phyloP scores from a whole-genome alignment of 2,797 vertebrate species.

The Pseudochirops corinnae region DNA sequence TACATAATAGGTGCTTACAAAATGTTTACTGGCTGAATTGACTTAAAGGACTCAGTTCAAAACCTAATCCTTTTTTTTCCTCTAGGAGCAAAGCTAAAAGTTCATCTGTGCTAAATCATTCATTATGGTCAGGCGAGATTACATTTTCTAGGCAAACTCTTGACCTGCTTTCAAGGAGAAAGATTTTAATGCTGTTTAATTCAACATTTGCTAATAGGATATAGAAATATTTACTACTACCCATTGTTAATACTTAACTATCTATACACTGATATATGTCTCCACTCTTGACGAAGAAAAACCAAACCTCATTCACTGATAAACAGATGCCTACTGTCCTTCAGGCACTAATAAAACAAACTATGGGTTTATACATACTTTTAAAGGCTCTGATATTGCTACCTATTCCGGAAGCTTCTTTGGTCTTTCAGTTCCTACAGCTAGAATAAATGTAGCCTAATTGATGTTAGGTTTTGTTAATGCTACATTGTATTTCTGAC shows the following conservation, averaged over 20 bases:
- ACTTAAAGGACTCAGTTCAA: neutral
- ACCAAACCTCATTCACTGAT: neutral
- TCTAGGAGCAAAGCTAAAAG: conserved; percentile 1
- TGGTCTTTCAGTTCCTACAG: neutral
- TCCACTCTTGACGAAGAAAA: neutral
- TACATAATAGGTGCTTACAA: neutral
- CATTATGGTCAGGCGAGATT: neutral
- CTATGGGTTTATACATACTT: neutral
- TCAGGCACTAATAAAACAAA: neutral
- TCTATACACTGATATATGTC: neutral
- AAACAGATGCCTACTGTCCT: neutral
- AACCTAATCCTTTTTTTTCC: neutral
- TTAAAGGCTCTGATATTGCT: neutral
- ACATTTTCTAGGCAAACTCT: neutral
- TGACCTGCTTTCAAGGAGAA: neutral
- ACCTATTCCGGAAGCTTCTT: neutral
- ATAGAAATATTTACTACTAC: neutral
- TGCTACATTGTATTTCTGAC: neutral
- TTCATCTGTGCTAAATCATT: neutral
- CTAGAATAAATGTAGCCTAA: neutral
- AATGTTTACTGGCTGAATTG: neutral
- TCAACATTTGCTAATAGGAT: neutral
- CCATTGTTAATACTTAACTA: neutral
- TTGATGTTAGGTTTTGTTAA: neutral
- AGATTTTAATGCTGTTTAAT: neutral